phyloP scores from a whole-genome alignment of 2,113 vertebrate genomes.

The Oceanites oceanicus region DNA sequence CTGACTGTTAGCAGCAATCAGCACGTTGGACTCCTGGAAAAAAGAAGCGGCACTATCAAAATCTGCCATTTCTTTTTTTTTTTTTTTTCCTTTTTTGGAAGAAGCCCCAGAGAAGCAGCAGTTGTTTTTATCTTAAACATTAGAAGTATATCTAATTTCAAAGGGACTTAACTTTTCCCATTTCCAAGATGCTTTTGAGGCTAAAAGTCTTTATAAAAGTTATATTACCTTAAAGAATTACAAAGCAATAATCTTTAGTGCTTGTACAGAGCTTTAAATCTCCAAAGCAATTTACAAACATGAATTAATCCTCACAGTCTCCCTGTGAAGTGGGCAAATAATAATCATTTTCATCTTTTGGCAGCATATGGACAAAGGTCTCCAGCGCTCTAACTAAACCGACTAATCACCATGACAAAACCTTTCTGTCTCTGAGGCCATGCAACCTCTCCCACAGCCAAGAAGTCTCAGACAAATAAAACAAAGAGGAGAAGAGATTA shows the following conservation, averaged over 20 bases:
- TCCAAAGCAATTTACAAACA: conserved; percentile 54
- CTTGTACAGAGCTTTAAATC: conserved; percentile 3
- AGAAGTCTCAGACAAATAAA: background rate
- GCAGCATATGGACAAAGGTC: background rate
- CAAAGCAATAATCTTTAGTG: conserved; percentile 27
- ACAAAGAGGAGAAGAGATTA: background rate
- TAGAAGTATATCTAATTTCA: background rate
- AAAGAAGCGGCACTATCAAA: conserved; percentile 68
- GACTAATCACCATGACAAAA: conserved; percentile 2
- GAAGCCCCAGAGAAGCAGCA: background rate
- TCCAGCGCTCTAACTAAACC: background rate
- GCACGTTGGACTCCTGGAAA: conserved; percentile 93
- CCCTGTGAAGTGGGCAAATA: background rate
- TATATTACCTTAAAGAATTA: conserved; percentile 23
- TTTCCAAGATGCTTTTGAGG: background rate
- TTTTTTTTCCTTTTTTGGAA: background rate
- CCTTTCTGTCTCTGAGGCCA: background rate
- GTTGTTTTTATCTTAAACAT: background rate
- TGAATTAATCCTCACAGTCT: conserved; percentile 19
- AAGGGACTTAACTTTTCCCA: conserved; percentile 10
- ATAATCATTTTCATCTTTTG: conserved; percentile 34
- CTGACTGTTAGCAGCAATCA: conserved; percentile 99
- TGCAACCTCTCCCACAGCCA: background rate
- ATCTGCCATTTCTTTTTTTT: background rate
- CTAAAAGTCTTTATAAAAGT: background rate